These are phyloP conservation scores for Monomorium pharaonis DNA, from an alignment of 1,140 invertebrate genomes.

Conservation along the genomic window DNA sequence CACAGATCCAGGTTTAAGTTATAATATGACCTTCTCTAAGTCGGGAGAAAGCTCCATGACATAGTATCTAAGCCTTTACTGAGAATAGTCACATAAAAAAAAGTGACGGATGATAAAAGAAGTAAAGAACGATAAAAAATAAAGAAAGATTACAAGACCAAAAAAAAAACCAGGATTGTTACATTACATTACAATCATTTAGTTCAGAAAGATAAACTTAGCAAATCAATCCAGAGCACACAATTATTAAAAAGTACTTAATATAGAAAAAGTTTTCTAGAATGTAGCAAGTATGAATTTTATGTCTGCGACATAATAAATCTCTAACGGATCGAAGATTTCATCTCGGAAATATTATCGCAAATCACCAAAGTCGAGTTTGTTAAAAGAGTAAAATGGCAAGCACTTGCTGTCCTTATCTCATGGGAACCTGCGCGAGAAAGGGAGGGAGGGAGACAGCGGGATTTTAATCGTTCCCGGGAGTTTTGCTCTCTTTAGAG, in stretches of 20 bases:
- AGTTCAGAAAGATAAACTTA: neutral
- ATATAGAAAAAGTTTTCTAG: neutral
- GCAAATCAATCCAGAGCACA: neutral
- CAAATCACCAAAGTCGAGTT: neutral
- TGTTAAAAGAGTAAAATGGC: neutral
- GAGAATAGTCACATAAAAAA: neutral
- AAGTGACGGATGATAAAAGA: neutral
- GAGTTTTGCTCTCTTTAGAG: conserved; percentile 15
- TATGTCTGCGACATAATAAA: neutral
- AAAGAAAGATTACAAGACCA: neutral
- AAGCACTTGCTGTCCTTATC: neutral
- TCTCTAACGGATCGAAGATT: neutral
- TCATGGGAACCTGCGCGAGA: neutral
- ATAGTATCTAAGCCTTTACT: neutral
- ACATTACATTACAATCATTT: neutral
- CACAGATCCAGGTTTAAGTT: neutral
- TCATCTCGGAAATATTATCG: neutral
- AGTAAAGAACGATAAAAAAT: neutral
- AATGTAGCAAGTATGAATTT: neutral
- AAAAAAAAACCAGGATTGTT: neutral
- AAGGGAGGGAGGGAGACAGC: neutral
- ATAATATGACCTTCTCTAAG: neutral
- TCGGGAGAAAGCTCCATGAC: neutral
- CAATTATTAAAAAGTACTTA: neutral
- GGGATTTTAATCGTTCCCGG: conserved; percentile 47